Base-by-base conservation (phyloP, 2,797 vertebrate genomes). In the Helostoma temminkii region DNA sequence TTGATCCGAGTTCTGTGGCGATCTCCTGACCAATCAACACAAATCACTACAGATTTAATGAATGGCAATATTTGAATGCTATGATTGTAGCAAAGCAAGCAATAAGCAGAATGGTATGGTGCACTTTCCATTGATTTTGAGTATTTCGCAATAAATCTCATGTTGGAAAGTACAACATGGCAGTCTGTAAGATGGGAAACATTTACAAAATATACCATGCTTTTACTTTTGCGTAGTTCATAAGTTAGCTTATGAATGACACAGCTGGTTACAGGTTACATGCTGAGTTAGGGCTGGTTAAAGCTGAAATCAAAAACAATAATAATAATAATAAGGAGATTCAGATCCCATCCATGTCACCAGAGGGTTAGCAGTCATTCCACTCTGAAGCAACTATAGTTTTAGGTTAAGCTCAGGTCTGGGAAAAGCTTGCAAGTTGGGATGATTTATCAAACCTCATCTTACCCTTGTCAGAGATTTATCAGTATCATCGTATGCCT, bases 401-500 rank as follows among this genome's bases (percentile, higher is more conserved):
- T 21, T 66, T 69, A 71, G 37, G 56, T 78, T 67, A 85, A 84
- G 80, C 77, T 78, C 56, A 87, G 78, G 69, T 75, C 74, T 49
- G 66, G 73, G 66, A 39, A 75, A 77, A 79, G 63, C 59, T 86
- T 82, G 88, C 78, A 78, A 32, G 50, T 74, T 68, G 66, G 64
- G 52, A 21, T 34, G 64, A 47, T 87, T 90, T 86, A 88, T 69
- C 66, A 74, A 80, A 77, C 76, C 22, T 74, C 36, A 57, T 90
- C 86, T 94, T 94, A 98, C 98, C 95, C 96, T 96, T 81, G 91
- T 92, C 47, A 97, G 92, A 71, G 91, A 89, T 59, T 91, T 81
- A 66, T 94, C 81, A 66, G 82, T 91, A 63, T 94, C 91, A 37
- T 85, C 88, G 24, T 41, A 82, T 59, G 81, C 82, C 75, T 81